phyloP scores from a whole-genome alignment of 2,797 vertebrate genomes.

The Margarornis squamiger region DNA sequence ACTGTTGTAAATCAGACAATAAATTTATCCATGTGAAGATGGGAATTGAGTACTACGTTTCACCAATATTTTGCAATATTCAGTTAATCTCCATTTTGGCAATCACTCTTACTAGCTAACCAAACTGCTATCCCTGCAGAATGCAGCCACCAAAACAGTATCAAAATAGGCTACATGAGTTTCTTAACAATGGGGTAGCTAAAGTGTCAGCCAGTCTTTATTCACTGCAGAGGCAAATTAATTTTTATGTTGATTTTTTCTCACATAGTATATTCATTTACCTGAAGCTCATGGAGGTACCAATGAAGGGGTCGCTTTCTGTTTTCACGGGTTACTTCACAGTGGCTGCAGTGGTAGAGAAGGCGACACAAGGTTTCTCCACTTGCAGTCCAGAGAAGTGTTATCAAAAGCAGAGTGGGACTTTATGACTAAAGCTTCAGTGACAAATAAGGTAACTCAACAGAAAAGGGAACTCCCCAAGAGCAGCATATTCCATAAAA shows the following conservation, averaged over 20 bases:
- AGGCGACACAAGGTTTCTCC: neutral
- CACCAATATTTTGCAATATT: neutral
- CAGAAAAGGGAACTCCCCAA: neutral
- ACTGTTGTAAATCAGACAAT: neutral
- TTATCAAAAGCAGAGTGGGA: neutral
- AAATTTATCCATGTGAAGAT: neutral
- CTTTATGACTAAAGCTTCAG: neutral
- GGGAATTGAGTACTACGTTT: neutral
- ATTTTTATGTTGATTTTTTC: accelerated
- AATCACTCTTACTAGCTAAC: neutral
- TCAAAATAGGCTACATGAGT: neutral
- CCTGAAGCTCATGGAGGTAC: neutral
- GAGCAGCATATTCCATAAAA: neutral
- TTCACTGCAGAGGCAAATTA: neutral
- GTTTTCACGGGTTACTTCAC: neutral
- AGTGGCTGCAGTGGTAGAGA: neutral
- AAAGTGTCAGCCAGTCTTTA: neutral
- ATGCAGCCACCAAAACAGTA: neutral
- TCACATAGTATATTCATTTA: neutral
- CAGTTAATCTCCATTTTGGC: neutral
- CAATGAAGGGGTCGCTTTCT: neutral
- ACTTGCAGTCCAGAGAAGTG: neutral
- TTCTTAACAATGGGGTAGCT: neutral
- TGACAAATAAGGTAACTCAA: neutral
- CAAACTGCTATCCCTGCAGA: neutral